Percentiles rank a stretch among this genome's conserved stretches.
Evolutionary conservation across 1,140 invertebrate genomes (phyloP).

Genomic region (Maconellicoccus hirsutus): DNA sequence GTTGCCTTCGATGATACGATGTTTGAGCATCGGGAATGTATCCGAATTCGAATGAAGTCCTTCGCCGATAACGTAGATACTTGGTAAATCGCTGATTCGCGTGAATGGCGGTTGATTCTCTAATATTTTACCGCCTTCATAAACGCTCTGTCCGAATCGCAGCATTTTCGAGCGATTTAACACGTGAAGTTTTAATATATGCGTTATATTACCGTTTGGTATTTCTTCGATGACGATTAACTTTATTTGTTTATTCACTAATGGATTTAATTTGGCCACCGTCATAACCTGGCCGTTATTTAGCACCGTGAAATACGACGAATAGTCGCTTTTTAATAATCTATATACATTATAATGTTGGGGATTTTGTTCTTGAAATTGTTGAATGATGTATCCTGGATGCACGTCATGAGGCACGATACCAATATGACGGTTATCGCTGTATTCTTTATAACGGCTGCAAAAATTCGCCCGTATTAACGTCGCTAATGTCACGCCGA

Average conservation of each 20-base stretch:
- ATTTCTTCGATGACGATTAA: conserved; percentile 68
- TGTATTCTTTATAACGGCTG: conserved; percentile 17
- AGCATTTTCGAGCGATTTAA: conserved; percentile 67
- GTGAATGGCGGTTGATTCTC: conserved; percentile 64
- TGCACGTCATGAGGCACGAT: conserved; percentile 58
- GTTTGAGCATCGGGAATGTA: conserved; percentile 44
- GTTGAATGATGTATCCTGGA: conserved; percentile 70
- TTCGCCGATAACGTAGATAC: conserved; percentile 41
- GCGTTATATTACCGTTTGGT: conserved; percentile 61
- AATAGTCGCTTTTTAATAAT: conserved; percentile 61
- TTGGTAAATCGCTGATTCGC: conserved; percentile 50
- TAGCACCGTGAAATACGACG: conserved; percentile 74
- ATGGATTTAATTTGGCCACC: conserved; percentile 62
- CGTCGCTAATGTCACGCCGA: not conserved
- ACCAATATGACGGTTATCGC: conserved; percentile 31
- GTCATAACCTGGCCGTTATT: conserved; percentile 81
- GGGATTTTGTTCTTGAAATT: conserved; percentile 42
- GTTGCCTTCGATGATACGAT: conserved; percentile 62
- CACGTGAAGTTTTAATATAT: conserved; percentile 67
- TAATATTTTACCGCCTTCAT: conserved; percentile 47
- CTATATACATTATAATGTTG: conserved; percentile 47
- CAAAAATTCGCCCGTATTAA: not conserved
- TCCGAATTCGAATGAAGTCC: conserved; percentile 28
- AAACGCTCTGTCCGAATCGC: conserved; percentile 54
- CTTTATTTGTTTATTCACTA: conserved; percentile 66